Evolutionary conservation across 2,888 invertebrate species (phyloP).

Genomic region (Hirtodrosophila alboralis): DNA sequence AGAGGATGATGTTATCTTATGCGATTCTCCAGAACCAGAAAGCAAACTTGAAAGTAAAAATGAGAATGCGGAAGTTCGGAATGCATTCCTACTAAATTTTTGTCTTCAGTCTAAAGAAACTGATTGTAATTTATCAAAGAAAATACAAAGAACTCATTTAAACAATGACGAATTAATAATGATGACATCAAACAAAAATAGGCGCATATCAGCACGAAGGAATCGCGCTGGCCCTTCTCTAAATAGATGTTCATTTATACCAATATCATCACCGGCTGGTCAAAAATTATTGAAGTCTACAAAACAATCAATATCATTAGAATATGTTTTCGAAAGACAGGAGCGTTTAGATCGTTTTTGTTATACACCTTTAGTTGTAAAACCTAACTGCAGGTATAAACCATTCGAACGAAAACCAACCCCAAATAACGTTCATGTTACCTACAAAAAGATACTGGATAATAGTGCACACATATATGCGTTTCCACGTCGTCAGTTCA

Average conservation of each 20-base stretch:
- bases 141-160: constrained; percentile 54
- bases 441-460: constrained; percentile 81
- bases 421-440: constrained; percentile 71
- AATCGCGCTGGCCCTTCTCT: constrained; percentile 84
- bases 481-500: constrained; percentile 83
- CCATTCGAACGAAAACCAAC: constrained; percentile 78
- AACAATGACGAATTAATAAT: constrained; percentile 54
- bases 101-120: constrained; percentile 76
- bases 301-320: constrained; percentile 84
- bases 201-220: constrained; percentile 82
- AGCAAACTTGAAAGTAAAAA: constrained; percentile 65
- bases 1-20: constrained; percentile 82
- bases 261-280: constrained; percentile 86
- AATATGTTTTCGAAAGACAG: constrained; percentile 85
- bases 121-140: constrained; percentile 35
- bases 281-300: constrained; percentile 84
- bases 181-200: constrained; percentile 73
- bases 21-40: constrained; percentile 83
- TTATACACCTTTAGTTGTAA: constrained; percentile 83
- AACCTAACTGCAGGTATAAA: constrained; percentile 74
- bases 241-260: constrained; percentile 85
- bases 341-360: constrained; percentile 85
- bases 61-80: constrained; percentile 79
- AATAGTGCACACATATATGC: constrained; percentile 80
- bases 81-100: constrained; percentile 85